These are phyloP conservation scores for Orussus abietinus DNA, from an alignment of 1,140 invertebrate species.

Conservation along the genomic window DNA sequence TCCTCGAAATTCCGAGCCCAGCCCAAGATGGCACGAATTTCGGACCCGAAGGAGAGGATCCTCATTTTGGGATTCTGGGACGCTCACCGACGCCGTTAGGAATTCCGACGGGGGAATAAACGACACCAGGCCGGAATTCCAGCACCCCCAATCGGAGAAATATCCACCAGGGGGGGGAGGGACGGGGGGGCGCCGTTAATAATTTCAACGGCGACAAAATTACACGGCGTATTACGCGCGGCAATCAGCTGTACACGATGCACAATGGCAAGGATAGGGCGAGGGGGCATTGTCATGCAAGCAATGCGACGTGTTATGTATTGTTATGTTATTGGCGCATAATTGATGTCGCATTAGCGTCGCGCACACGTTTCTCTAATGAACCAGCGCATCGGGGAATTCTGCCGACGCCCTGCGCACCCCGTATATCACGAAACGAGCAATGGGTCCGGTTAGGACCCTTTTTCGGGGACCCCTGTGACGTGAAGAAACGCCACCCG, in stretches of 20 bases:
- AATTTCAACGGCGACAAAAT: conserved; percentile 31
- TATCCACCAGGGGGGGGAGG: too few species aligned
- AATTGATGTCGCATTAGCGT: conserved; percentile 46
- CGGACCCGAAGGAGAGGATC: too few species aligned
- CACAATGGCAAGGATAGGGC: conserved; percentile 37
- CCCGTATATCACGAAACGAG: too few species aligned
- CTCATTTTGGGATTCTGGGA: too few species aligned
- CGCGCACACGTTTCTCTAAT: conserved; percentile 35
- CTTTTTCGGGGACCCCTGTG: too few species aligned
- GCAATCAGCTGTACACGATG: conserved; percentile 30
- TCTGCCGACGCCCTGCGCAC: too few species aligned
- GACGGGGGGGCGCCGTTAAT: conserved; percentile 26
- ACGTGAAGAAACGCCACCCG: too few species aligned
- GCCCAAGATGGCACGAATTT: too few species aligned
- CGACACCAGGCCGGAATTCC: too few species aligned
- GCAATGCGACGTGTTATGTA: conserved; percentile 45
- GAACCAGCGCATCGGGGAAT: conserved; percentile 25
- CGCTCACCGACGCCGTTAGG: not conserved
- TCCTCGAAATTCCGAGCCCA: too few species aligned
- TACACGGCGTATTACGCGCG: conserved; percentile 35
- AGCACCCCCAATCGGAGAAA: too few species aligned
- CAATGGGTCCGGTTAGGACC: too few species aligned
- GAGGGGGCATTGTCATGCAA: conserved; percentile 38
- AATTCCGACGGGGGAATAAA: not conserved
- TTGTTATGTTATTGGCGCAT: conserved; percentile 48